Conservation (phyloP, 2,797 vertebrate species). For the Corythornis leucogaster region DNA sequence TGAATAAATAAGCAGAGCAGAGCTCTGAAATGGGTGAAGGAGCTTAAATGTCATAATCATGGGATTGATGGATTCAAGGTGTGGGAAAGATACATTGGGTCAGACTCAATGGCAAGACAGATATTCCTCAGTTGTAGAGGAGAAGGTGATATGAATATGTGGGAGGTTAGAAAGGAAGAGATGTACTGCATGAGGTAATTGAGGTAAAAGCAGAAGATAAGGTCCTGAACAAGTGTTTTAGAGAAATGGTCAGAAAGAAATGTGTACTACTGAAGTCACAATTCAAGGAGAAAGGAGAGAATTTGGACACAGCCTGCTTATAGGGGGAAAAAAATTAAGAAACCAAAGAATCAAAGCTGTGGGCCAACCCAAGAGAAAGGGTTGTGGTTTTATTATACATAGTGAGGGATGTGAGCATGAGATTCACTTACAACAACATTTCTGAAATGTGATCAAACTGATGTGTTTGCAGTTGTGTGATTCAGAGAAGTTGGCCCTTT, state of each 20-base stretch:
- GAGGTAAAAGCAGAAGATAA: neutral
- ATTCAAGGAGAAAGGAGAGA: neutral
- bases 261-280: neutral
- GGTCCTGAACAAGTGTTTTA: neutral
- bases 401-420: neutral
- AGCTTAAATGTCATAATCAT: constrained; percentile 1
- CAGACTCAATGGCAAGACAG: neutral
- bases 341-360: neutral
- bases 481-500: neutral
- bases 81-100: neutral
- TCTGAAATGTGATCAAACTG: constrained; percentile 39
- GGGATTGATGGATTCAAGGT: neutral
- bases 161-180: neutral
- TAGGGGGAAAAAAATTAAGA: neutral
- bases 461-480: neutral
- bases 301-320: neutral
- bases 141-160: neutral
- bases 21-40: neutral
- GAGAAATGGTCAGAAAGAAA: neutral
- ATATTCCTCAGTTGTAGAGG: neutral
- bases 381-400: neutral
- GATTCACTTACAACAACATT: constrained; percentile 4
- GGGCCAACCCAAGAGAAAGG: neutral
- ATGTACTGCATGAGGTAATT: neutral
- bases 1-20: constrained; percentile 33